Base-by-base conservation (phyloP, 64 coral and sea anemone genomes). In the Montipora cactus region DNA sequence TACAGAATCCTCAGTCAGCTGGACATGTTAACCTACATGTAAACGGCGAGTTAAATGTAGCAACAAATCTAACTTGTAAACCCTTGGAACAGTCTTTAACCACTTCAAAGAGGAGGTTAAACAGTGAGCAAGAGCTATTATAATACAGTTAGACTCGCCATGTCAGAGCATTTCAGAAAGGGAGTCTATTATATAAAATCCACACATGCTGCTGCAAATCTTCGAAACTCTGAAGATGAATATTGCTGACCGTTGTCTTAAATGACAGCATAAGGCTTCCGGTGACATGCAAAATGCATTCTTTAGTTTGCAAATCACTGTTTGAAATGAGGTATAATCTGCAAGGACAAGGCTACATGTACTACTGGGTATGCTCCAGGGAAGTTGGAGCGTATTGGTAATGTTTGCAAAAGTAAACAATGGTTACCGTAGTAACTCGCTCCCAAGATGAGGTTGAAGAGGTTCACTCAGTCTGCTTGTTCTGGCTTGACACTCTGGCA, bases 401-500 rank as follows among this genome's bases (percentile, higher is more conserved):
- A 9, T 8, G 45, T 89, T 81, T 19, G 14, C 47, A n/a, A 90
- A 28, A 49, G 79, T 90, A 80, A 83, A 80, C 3, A 90, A 74
- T 59, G 89, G 89, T 61, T 81, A 28, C 91, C 74, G 74, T 28
- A 28, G 28, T 28, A 28, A 28, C 28, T 28, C 28, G 1, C 28
- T 28, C 28, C 28, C 28, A 28, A 28, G 20, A 67, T 86, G 94
- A 7, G 80, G 7, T 57, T 91, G 94, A 81, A 91, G 75, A 87
- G 89, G 87, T 95, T 90, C 50, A 28, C 28, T 28, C 28, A 1
- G 28, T 28, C 88, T 73, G 75, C 74, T 50, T 95, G 89, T 10
- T 84, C 69, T 74, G 74, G 7, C 79, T 95, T 82, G 48, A 64
- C 50, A 44, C 91, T 89, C 7, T 82, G 75, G 91, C 76, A 90